Conservation (phyloP, 64 coral and sea anemone genomes). For the Platygyra sinensis region DNA sequence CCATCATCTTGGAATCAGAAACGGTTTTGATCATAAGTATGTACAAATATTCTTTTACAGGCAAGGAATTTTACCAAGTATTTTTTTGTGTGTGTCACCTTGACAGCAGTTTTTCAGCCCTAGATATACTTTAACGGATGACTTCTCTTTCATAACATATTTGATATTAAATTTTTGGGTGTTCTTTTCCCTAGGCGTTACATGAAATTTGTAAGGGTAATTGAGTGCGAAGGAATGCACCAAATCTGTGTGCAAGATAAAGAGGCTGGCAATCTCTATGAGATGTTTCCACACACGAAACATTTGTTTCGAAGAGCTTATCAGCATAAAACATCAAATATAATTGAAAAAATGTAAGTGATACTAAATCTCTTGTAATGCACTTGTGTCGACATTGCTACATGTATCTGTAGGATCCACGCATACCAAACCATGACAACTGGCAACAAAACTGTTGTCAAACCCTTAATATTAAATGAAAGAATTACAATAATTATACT, state of each 20-base stretch:
- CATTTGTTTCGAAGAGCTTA: slow-evolving; percentile 87
- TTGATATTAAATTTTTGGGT: neutral
- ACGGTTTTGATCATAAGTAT: slow-evolving; percentile 94
- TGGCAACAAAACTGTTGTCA: too few species aligned
- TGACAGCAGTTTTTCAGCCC: too few species aligned
- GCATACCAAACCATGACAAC: too few species aligned
- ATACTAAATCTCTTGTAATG: neutral
- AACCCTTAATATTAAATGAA: too few species aligned
- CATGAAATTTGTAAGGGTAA: slow-evolving; percentile 88
- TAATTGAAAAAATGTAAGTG: slow-evolving; percentile 94
- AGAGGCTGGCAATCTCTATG: slow-evolving; percentile 89
- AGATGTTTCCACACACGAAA: slow-evolving; percentile 93
- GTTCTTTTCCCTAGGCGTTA: slow-evolving; percentile 63
- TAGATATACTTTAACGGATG: neutral
- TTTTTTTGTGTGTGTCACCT: too few species aligned
- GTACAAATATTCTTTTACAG: neutral
- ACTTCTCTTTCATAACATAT: neutral
- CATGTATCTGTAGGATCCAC: too few species aligned
- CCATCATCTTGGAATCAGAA: slow-evolving; percentile 82
- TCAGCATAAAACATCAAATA: slow-evolving; percentile 96
- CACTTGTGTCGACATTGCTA: too few species aligned
- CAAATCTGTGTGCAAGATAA: slow-evolving; percentile 93
- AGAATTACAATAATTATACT: too few species aligned
- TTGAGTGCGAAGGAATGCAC: slow-evolving; percentile 64
- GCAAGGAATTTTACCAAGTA: too few species aligned